Base-by-base conservation (phyloP, 2,888 invertebrate genomes). In the Epistrophella euchroma region DNA sequence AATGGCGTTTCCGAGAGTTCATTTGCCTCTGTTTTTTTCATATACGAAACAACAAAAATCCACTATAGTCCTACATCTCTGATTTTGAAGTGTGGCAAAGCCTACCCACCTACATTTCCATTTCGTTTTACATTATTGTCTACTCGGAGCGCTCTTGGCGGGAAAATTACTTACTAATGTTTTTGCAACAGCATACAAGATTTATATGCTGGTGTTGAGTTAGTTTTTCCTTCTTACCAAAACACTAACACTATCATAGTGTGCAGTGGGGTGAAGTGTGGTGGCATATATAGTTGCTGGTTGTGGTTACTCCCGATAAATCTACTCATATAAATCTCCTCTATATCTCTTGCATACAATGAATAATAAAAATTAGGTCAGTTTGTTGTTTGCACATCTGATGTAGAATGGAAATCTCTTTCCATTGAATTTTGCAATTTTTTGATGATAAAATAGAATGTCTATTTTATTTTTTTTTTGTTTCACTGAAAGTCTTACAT, bases 301-400 rank as follows among this genome's bases (percentile, higher is more conserved):
- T 28, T 47, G 66, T 73, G 58, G 78, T 78, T 60, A 78, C 75
- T 72, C 71, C 71, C 71, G 71, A 81, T 56, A 71, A 56, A 43
- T 58, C 43, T n/a, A 40, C 56, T 43, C 56, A 43, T 73, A 73
- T 35, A 77, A 17, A 47, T 45, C 66, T 68, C 35, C 60, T 37
- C 58, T n/a, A 56, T 47, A 40, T 71, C 50, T 66, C 37, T 74
- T 74, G 77, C 73, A 86, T 86, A 81, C 56, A 32, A 82, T 86
- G 86, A 82, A 86, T 82, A 82, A 71, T 82, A 79, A 83, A 83
- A 87, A 87, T 83, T 78, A 70, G 87, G 87, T 87, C 83, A 83
- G 32, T 68, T 68, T 40, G 72, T 50, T 71, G 71, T 62, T 55
- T 76, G 52, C 35, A 58, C 37, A 22, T 28, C 68, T 60, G 32